phyloP scores from a whole-genome alignment of 1,140 invertebrate genomes.

The Drosophila parvula region DNA sequence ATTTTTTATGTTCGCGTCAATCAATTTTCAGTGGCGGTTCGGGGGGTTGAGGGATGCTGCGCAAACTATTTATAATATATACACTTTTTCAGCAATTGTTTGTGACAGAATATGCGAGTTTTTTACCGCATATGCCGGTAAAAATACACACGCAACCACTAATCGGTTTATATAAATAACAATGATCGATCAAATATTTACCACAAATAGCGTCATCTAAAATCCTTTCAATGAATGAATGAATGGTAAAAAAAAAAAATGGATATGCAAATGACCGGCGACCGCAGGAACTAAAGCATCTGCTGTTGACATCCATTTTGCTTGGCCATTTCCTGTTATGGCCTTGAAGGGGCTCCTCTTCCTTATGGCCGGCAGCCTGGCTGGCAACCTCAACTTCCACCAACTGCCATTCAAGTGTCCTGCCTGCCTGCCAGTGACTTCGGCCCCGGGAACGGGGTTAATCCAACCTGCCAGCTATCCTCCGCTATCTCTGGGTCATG shows the following conservation, averaged over 20 bases:
- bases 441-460: constrained; percentile 39
- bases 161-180: constrained; percentile 40
- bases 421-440: constrained; percentile 31
- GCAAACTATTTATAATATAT: constrained; percentile 36
- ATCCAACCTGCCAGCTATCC: constrained; percentile 47
- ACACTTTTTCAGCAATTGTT: constrained; percentile 33
- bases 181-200: constrained; percentile 64
- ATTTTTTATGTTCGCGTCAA: constrained; percentile 49
- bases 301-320: constrained; percentile 65
- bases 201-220: constrained; percentile 28
- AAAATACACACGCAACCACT: constrained; percentile 38
- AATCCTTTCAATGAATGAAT: constrained; percentile 1
- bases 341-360: constrained; percentile 24
- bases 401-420: constrained; percentile 51
- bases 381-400: constrained; percentile 38
- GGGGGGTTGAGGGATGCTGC: not conserved
- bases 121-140: constrained; percentile 12
- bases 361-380: constrained; percentile 15
- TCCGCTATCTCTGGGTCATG: constrained; percentile 32
- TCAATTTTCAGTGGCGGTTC: constrained; percentile 57
- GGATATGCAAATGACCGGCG: constrained; percentile 32
- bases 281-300: constrained; percentile 39
- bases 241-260: not conserved
- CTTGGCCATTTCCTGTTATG: constrained; percentile 53
- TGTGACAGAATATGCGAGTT: constrained; percentile 26